These are phyloP conservation scores for Dolichomitus sp. DNA, from an alignment of 2,888 invertebrate genomes.

Conservation along the genomic window DNA sequence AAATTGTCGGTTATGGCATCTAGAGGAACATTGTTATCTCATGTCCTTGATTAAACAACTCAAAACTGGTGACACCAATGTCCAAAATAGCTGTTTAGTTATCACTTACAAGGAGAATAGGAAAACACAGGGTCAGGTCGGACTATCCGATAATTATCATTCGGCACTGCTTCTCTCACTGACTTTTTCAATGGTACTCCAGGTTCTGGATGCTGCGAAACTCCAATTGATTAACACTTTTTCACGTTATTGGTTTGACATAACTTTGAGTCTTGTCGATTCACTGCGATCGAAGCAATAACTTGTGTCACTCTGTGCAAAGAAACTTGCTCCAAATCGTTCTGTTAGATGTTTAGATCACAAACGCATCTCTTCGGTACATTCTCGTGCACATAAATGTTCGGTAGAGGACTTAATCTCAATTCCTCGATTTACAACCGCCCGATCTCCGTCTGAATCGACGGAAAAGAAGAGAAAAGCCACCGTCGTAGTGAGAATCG, in stretches of 20 bases:
- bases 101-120: conserved; percentile 35
- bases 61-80: not conserved
- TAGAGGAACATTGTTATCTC: conserved; percentile 3
- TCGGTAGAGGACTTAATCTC: not conserved
- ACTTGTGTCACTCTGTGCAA: conserved; percentile 8
- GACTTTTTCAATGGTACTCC: not conserved
- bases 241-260: conserved; percentile 26
- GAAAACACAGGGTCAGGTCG: not conserved
- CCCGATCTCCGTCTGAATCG: not conserved
- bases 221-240: conserved; percentile 37
- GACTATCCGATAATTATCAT: conserved; percentile 36
- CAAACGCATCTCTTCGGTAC: not conserved
- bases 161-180: conserved; percentile 34
- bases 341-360: not conserved
- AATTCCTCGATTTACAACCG: not conserved
- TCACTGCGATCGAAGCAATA: conserved; percentile 37
- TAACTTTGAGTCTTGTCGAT: not conserved
- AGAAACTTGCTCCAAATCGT: not conserved
- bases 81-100: conserved; percentile 40
- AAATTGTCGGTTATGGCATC: not conserved
- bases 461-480: not conserved
- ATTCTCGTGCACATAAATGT: conserved; percentile 1
- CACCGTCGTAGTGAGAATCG: conserved; percentile 11
- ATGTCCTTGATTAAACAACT: not conserved
- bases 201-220: not conserved